Percentiles rank a stretch among this genome's conserved stretches.
phyloP scores from a whole-genome alignment of 2,888 invertebrate species.

The Temnothorax rugatulus region DNA sequence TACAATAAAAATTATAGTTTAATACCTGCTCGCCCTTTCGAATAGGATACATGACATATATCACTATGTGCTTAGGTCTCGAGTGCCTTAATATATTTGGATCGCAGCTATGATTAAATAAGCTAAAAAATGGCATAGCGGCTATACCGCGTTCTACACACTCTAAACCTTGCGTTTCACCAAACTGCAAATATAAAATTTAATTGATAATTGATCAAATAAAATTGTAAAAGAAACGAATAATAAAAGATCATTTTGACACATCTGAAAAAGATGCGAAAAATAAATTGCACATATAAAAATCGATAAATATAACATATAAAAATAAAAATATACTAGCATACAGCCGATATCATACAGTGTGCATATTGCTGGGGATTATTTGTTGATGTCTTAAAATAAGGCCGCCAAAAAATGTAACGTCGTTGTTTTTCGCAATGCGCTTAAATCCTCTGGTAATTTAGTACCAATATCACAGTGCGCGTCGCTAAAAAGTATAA shows the following conservation, averaged over 20 bases:
- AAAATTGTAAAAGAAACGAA: conserved; percentile 50
- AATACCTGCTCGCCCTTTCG: conserved; percentile 89
- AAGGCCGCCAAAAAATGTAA: conserved; percentile 88
- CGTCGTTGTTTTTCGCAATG: conserved; percentile 81
- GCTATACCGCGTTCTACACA: conserved; percentile 89
- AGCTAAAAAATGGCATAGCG: conserved; percentile 92
- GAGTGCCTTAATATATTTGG: conserved; percentile 92
- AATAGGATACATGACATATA: conserved; percentile 90
- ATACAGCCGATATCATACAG: conserved; percentile 67
- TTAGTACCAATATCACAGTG: conserved; percentile 87
- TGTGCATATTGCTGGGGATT: conserved; percentile 94
- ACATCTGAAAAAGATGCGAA: background rate
- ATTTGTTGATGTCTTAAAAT: conserved; percentile 93
- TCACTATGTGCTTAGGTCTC: conserved; percentile 86
- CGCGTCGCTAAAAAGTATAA: conserved; percentile 88
- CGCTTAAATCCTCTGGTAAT: conserved; percentile 79
- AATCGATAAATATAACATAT: too few species aligned
- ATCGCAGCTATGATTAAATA: conserved; percentile 95
- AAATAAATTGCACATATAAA: conserved; percentile 16
- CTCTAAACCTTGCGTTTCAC: conserved; percentile 77
- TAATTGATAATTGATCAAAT: background rate
- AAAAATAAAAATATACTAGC: background rate
- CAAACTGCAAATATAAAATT: conserved; percentile 67
- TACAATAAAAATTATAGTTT: background rate
- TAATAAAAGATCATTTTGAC: conserved; percentile 7